Percentiles rank a stretch among this genome's conserved stretches.
phyloP scores from a whole-genome alignment of 2,113 vertebrate genomes.

The Nerophis ophidion region DNA sequence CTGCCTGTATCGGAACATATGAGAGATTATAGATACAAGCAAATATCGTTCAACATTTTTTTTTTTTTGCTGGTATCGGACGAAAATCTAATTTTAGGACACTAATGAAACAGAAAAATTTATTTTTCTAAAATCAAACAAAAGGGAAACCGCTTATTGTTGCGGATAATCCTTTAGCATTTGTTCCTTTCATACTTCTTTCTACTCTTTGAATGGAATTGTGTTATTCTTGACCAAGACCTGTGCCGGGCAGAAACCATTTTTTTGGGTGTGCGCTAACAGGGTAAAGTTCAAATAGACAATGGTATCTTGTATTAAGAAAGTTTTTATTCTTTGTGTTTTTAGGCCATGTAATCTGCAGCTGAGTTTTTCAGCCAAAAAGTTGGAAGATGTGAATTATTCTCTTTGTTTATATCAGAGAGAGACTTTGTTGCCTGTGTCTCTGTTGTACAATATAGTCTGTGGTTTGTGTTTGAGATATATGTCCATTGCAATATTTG shows the following conservation, averaged over 20 bases:
- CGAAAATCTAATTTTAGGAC: no score
- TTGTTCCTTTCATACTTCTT: no score
- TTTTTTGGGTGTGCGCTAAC: conserved; percentile 13
- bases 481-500: not conserved
- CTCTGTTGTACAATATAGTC: not conserved
- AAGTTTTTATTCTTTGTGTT: not conserved
- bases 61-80: no score
- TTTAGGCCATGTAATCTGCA: not conserved
- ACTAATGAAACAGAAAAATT: no score
- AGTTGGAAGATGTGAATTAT: conserved; percentile 21
- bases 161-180: no score
- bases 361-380: conserved; percentile 8
- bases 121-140: no score
- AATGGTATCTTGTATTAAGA: conserved; percentile 1
- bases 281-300: conserved; percentile 1
- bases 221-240: not conserved
- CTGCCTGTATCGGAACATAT: no score
- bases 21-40: no score
- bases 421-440: conserved; percentile 10
- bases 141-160: no score
- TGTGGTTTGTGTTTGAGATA: conserved; percentile 10
- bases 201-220: not conserved
- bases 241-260: not conserved
- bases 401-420: conserved; percentile 13
- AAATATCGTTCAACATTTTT: no score